phyloP scores from a whole-genome alignment of 2,888 invertebrate species.

The Cheiracanthium punctorium region DNA sequence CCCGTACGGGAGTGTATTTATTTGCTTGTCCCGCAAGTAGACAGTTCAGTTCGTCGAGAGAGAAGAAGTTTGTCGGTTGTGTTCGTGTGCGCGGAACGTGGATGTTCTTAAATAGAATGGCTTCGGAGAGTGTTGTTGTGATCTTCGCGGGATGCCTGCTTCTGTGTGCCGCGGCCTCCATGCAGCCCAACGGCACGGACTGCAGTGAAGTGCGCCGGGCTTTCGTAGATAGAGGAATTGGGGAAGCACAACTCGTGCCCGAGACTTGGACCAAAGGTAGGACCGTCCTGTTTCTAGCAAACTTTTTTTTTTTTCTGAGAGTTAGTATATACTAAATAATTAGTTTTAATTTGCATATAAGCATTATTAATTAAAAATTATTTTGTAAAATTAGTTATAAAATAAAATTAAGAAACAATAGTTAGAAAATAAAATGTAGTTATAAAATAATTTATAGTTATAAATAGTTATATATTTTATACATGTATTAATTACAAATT shows the following conservation, averaged over 20 bases:
- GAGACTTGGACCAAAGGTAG: constrained; percentile 52
- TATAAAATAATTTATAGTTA: too few relatives aligned
- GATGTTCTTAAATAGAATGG: constrained; percentile 29
- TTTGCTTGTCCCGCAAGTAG: background rate
- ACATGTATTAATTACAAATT: too few relatives aligned
- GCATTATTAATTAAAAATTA: too few relatives aligned
- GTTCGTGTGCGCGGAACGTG: background rate
- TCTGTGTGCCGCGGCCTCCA: constrained; percentile 19
- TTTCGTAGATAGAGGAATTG: constrained; percentile 56
- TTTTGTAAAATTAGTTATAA: too few relatives aligned
- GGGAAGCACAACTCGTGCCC: constrained; percentile 42
- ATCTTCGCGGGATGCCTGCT: constrained; percentile 36
- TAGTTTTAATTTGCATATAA: too few relatives aligned
- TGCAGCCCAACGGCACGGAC: constrained; percentile 24
- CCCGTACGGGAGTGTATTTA: constrained; percentile 14
- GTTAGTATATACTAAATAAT: too few relatives aligned
- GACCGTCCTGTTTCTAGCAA: background rate
- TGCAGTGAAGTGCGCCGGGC: constrained; percentile 57
- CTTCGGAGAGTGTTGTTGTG: constrained; percentile 14
- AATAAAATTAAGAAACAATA: too few relatives aligned
- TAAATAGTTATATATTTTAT: too few relatives aligned
- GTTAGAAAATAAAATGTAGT: too few relatives aligned
- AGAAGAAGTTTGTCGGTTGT: background rate
- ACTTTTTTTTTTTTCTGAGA: too few relatives aligned
- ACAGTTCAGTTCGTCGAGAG: background rate